These are phyloP conservation scores for Ceratosolen solmsi DNA, from an alignment of 1,140 invertebrate species.

Conservation along the genomic window DNA sequence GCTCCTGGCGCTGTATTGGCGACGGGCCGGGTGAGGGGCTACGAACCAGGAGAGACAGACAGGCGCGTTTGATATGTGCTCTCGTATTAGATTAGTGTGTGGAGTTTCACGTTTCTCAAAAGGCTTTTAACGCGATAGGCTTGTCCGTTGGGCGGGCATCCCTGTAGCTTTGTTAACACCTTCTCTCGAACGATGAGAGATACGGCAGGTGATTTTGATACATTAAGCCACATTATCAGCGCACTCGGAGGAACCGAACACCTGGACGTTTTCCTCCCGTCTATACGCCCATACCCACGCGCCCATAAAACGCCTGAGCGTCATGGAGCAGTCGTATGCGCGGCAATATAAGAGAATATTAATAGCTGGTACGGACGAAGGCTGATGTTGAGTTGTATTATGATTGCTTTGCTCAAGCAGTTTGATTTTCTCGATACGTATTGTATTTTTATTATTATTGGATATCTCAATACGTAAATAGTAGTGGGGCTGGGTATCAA, in stretches of 20 bases:
- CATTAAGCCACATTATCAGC: background rate
- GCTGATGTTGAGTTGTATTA: background rate
- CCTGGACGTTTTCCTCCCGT: background rate
- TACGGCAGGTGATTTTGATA: conserved; percentile 13
- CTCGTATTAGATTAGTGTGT: background rate
- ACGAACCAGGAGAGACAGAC: background rate
- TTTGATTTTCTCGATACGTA: background rate
- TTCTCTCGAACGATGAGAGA: background rate
- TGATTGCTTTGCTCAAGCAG: too few relatives aligned
- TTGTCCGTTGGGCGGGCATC: background rate
- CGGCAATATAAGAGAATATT: background rate
- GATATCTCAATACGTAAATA: too few relatives aligned
- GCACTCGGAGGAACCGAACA: background rate
- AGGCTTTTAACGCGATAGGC: conserved; percentile 38
- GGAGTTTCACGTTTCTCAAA: conserved; percentile 41
- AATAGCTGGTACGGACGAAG: too few relatives aligned
- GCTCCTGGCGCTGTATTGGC: too few relatives aligned
- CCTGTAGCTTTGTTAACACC: background rate
- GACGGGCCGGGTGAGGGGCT: too few relatives aligned
- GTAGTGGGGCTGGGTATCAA: too few relatives aligned
- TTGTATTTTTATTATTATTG: background rate
- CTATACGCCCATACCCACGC: too few relatives aligned
- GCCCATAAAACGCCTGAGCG: too few relatives aligned
- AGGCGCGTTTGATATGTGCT: background rate
- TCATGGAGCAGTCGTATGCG: too few relatives aligned